Percentiles rank a stretch among this genome's conserved stretches.
Evolutionary conservation across 2,113 vertebrate species (phyloP).

Genomic region (Mastomys coucha): DNA sequence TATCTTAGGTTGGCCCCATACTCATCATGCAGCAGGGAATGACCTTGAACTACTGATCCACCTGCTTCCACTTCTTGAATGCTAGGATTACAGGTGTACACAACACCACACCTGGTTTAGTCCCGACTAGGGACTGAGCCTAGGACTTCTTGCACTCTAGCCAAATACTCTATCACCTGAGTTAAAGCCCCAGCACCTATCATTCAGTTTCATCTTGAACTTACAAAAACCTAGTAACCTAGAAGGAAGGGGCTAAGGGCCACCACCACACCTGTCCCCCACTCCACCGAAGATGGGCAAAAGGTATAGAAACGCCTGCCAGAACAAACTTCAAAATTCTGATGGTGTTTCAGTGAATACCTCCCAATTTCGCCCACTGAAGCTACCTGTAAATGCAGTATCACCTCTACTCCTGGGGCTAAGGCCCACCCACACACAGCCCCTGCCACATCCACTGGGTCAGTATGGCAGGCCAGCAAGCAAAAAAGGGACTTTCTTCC

Average conservation of each 20-base stretch:
- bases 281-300: neutral
- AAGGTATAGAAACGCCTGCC: too few relatives aligned
- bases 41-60: neutral
- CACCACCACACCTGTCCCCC: neutral
- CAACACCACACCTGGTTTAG: neutral
- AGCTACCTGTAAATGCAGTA: too few relatives aligned
- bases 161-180: neutral
- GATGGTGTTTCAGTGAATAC: neutral
- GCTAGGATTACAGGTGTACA: neutral
- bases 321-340: neutral
- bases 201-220: neutral
- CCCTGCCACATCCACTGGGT: too few relatives aligned
- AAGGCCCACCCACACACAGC: neutral
- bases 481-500: too few relatives aligned
- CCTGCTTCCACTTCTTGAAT: neutral
- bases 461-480: too few relatives aligned
- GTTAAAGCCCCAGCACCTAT: neutral
- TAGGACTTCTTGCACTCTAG: neutral
- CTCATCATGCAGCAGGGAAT: neutral
- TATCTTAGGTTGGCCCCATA: neutral
- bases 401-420: neutral
- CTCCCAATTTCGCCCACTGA: neutral
- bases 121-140: neutral
- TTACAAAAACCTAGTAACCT: neutral
- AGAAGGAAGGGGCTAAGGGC: neutral